These are phyloP conservation scores for Mormoops blainvillei DNA, from an alignment of 2,113 vertebrate species.

Conservation along the genomic window DNA sequence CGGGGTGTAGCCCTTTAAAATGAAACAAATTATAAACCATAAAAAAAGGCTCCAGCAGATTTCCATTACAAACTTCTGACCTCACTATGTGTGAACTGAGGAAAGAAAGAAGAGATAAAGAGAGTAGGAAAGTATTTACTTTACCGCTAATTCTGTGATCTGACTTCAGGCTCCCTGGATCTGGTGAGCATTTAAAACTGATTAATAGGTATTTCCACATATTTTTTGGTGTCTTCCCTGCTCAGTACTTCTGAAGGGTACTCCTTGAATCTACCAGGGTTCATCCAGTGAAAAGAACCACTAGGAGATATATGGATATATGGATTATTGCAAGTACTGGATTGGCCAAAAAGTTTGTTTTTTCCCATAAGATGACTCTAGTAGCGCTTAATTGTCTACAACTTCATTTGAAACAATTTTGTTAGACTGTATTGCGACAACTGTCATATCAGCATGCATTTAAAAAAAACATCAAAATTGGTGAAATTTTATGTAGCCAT, in stretches of 20 bases:
- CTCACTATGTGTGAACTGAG: not conserved
- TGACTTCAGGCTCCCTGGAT: not conserved
- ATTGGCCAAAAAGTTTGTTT: too few relatives aligned
- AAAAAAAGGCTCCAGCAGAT: not conserved
- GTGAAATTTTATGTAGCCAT: too few relatives aligned
- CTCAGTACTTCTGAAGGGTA: not conserved
- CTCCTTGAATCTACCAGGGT: not conserved
- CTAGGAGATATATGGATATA: not conserved
- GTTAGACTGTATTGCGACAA: too few relatives aligned
- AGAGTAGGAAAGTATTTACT: not conserved
- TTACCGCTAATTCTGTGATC: not conserved
- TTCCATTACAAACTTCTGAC: not conserved
- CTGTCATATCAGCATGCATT: too few relatives aligned
- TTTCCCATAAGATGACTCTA: too few relatives aligned
- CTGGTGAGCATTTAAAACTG: not conserved
- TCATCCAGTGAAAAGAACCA: not conserved
- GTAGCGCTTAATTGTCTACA: too few relatives aligned
- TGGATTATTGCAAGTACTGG: not conserved
- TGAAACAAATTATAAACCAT: not conserved
- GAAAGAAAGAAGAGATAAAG: not conserved
- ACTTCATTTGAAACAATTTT: too few relatives aligned
- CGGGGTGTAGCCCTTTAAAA: not conserved
- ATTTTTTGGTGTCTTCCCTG: not conserved
- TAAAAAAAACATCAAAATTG: too few relatives aligned
- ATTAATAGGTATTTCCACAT: not conserved